These are phyloP conservation scores for Conops quadrifasciatus DNA, from an alignment of 2,888 invertebrate species.

Conservation along the genomic window DNA sequence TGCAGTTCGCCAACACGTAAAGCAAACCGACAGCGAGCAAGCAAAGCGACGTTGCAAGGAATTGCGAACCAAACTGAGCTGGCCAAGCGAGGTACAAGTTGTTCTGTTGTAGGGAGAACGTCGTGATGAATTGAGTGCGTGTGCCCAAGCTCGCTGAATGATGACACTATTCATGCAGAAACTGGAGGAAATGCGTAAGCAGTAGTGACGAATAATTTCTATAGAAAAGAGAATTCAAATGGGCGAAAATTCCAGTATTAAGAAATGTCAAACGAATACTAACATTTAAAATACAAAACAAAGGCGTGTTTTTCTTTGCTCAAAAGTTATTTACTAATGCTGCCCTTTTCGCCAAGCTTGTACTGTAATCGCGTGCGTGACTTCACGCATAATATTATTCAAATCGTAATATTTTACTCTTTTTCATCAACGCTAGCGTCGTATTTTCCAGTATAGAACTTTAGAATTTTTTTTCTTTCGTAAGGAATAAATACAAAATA, in stretches of 20 bases:
- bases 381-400: neutral
- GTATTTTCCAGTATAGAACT: neutral
- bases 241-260: too few relatives aligned
- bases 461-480: too few relatives aligned
- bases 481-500: neutral
- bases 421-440: neutral
- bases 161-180: neutral
- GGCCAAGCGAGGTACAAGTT: neutral
- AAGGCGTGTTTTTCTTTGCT: neutral
- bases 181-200: neutral
- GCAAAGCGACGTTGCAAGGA: neutral
- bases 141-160: constrained; percentile 19
- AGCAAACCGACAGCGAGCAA: constrained; percentile 17
- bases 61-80: constrained; percentile 1
- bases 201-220: neutral
- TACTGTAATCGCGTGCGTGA: neutral
- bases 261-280: too few relatives aligned
- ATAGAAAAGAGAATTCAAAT: too few relatives aligned
- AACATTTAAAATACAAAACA: neutral
- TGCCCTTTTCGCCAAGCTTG: neutral
- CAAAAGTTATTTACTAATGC: neutral
- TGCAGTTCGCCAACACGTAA: constrained; percentile 36
- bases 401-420: neutral
- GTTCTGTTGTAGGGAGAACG: neutral
- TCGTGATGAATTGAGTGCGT: constrained; percentile 1